Base-by-base conservation (phyloP, 2,888 invertebrate species). In the Chymomyza amoena region DNA sequence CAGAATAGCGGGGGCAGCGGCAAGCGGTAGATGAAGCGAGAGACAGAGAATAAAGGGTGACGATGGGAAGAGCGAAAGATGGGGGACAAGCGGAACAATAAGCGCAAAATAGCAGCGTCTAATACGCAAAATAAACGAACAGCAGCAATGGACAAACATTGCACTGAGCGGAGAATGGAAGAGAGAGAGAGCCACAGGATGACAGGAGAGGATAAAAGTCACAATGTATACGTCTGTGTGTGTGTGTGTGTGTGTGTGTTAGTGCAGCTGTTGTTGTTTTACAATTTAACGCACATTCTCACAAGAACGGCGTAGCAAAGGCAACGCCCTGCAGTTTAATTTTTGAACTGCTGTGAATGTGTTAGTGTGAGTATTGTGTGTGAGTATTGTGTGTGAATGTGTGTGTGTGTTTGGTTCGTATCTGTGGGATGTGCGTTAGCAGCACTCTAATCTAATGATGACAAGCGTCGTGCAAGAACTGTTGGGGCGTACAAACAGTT, bases 271-370 rank as follows among this genome's bases (percentile, higher is more conserved):
- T 71, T 80, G 76, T 81, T 85, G 84, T 85, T 85, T 88, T 88
- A 85, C 84, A 85, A 85, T 85, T 88, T 85, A 88, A 85, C 84
- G 87, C 84, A 84, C 83, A 83, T 87, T 78, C 88, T 80, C 78
- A 83, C 83, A 83, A 80, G 78, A 73, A 15, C 28, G 20, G 28
- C 28, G 20, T 28, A 57, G 15, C 7, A 45, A 18, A 56, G 51
- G 63, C 82, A 79, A 81, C 82, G 82, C 80, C 80, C 80, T 67
- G 60, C 79, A 72, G 79, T 80, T 80, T 81, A 75, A 80, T 79
- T 81, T 81, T 45, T 45, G 39, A 45, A 45, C 39, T 32, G 39
- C 39, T 45, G 3, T 45, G 13, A 13, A 13, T 45, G 13, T 45
- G 4, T 45, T 70, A 73, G 67, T 76, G 64, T 66, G 52, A 66